These are phyloP conservation scores for Pardalotus punctatus DNA, from an alignment of 2,113 vertebrate species.

Conservation along the genomic window DNA sequence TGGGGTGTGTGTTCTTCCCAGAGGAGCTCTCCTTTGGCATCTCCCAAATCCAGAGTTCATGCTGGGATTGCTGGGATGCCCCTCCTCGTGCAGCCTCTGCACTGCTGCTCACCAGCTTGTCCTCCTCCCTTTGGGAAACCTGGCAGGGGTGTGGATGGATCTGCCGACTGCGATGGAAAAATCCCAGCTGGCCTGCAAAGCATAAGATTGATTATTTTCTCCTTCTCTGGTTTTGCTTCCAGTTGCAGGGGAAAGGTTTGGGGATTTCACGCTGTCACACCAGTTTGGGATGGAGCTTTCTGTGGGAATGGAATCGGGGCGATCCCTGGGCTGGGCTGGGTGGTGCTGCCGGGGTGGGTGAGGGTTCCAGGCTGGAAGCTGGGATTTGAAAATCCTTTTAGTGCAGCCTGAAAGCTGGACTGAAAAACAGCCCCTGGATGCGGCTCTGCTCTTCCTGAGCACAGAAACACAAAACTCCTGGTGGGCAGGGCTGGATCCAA, in stretches of 20 bases:
- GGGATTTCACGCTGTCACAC: background rate
- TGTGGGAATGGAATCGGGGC: accelerated
- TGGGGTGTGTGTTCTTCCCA: background rate
- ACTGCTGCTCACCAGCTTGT: background rate
- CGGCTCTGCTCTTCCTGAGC: background rate
- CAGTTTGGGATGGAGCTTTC: background rate
- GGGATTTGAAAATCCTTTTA: background rate
- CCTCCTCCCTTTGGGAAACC: background rate
- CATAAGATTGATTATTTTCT: background rate
- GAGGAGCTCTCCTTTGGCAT: background rate
- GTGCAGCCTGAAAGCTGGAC: background rate
- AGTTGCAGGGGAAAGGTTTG: background rate
- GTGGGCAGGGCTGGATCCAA: accelerated
- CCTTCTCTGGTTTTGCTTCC: background rate
- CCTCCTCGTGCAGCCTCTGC: background rate
- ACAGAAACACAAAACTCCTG: accelerated
- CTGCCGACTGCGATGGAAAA: background rate
- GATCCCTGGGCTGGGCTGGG: accelerated
- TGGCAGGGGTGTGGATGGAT: background rate
- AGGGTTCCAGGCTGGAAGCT: background rate
- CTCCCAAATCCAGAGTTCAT: background rate
- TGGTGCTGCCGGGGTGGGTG: background rate
- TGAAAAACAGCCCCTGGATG: background rate
- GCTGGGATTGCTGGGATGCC: background rate
- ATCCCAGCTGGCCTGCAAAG: background rate